Evolutionary conservation across 2,888 invertebrate species (phyloP), one percentile per base, ranked within the genome.

Genomic region (Agelastica alni): DNA sequence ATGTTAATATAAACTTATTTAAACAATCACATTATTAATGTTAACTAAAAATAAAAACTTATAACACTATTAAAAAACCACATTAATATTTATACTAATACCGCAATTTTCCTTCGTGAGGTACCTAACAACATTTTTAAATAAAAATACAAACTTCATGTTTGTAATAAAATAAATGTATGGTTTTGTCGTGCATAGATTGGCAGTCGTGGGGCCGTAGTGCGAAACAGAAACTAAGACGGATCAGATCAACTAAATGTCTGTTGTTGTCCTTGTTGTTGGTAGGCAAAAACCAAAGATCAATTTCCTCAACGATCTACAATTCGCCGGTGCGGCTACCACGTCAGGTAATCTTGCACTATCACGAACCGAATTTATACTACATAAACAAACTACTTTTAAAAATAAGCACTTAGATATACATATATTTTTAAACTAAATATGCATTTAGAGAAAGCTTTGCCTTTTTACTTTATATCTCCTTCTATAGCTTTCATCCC

Each of bases 401-500:
- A 49, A 49, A 49, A 41, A 49, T 32, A 49, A 41, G 49, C 49
- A 49, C 49, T 49, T 49, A 49, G 41, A 41, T 6, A 26, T 49
- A 31, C n/a, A 39, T 48, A 30, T 26, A 16, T 30, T 63, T 64
- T 62, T 61, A n/a, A 49, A 59, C 44, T 46, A 52, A 56, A 57
- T 51, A 56, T 64, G 64, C 63, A 66, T 67, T 59, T 64, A 65
- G 69, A 72, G 67, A 70, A 65, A 70, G 73, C 74, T 75, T 75
- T 70, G 69, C 71, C 70, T 73, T 66, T 71, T 69, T n/a, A n/a
- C 70, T 72, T 73, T 70, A 64, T n/a, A 70, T 65, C 74, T 74
- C 73, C 62, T 71, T 72, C 75, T 75, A 69, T 72, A 69, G 73
- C 76, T 75, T 75, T 73, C 69, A 71, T 73, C 75, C 75, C 70